Base-by-base conservation (phyloP, 1,140 invertebrate genomes). In the Diuraphis noxia region DNA sequence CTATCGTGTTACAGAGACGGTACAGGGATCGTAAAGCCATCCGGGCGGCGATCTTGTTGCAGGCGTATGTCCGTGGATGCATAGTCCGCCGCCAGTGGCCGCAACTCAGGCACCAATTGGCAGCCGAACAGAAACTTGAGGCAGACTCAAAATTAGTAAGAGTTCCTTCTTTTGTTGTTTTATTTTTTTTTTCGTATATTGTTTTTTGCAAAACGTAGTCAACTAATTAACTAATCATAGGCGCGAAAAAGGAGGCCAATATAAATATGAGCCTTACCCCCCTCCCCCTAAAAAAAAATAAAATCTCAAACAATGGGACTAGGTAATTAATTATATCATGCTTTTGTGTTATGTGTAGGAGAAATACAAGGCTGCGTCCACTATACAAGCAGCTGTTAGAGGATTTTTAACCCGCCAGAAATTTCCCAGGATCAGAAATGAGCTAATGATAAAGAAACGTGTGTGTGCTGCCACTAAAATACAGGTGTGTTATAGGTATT, bases 1-100 rank as follows among this genome's bases (percentile, higher is more conserved):
- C 95, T 5, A 94, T 93, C 36, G 93, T 93, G 34, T 95, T 96
- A 43, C 95, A 96, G 93, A 93, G 92, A 93, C 93, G 94, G 94
- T 95, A 94, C 94, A 94, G 94, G 41, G 92, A 92, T 92, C 23
- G 52, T 92, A 93, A 88, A 93, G 93, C 63, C 1, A 34, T 38
- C 34, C 23, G 79, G 6, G n/a, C 56, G 0, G 38, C 38, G 3
- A 56, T 46, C 2, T 23, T 81, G 10, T 8, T 92, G 77, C 87
- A 38, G 21, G 19, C 72, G 10, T 38, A 82, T 43, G 2, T 36
- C 34, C 81, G 79, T 30, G 72, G 52, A 49, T 79, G 25, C 34
- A 34, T 56, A 13, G 17, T 19, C 19, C 56, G 52, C 72, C 17
- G 23, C 43, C 46, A 36, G 38, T 82, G 49, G 49, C 79, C 43